Evolutionary conservation across 1,140 invertebrate species (phyloP).

Genomic region (Sinonovacula constricta): DNA sequence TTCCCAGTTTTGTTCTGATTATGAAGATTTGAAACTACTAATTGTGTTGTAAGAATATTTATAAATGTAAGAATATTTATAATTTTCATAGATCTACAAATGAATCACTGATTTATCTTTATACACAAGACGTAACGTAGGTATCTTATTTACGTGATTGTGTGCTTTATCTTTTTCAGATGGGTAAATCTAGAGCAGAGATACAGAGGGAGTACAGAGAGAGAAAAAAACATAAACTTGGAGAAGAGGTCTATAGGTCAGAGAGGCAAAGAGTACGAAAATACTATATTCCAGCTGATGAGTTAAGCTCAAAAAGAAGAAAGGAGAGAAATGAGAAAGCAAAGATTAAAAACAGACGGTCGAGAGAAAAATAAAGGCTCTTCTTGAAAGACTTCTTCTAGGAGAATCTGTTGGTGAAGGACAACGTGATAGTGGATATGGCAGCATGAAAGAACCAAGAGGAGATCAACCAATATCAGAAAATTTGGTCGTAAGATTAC

Average conservation of each 20-base stretch:
- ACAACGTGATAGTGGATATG: constrained; percentile 9
- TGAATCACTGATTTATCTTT: no score
- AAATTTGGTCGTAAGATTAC: no score
- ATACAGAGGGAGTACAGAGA: constrained; percentile 14
- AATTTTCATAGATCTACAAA: no score
- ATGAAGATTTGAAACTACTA: no score
- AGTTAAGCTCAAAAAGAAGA: no score
- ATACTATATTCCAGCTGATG: neutral
- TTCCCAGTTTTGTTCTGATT: no score
- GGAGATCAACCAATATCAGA: no score
- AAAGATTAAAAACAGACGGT: no score
- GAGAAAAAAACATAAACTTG: neutral
- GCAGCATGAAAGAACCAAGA: neutral
- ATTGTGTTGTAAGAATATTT: no score
- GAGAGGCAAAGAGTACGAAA: no score
- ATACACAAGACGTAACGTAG: constrained; percentile 4
- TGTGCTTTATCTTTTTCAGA: neutral
- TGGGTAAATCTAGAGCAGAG: constrained; percentile 10
- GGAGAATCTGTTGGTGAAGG: neutral
- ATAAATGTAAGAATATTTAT: no score
- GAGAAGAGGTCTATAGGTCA: neutral
- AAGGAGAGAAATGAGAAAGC: no score
- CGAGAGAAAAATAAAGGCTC: neutral
- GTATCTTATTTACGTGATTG: neutral
- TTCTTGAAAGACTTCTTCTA: neutral